These are phyloP conservation scores for Eupeodes luniger DNA, from an alignment of 2,888 invertebrate species.

Conservation along the genomic window DNA sequence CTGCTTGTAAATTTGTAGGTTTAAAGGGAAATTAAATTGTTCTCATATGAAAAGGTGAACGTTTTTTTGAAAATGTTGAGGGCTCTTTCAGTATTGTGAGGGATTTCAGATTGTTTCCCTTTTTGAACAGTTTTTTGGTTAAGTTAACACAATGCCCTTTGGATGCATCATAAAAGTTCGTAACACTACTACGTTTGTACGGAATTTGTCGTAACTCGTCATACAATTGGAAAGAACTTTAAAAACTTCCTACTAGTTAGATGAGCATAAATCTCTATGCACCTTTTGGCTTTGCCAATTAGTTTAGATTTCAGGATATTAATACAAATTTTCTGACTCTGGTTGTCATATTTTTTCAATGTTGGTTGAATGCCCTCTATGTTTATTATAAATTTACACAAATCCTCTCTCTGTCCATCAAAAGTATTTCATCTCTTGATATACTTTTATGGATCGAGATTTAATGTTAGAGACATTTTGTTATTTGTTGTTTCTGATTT, in stretches of 20 bases:
- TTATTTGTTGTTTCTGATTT: not conserved
- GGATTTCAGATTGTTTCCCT: not conserved
- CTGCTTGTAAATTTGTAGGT: constrained; percentile 12
- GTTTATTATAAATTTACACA: not conserved
- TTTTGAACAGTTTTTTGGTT: constrained; percentile 7
- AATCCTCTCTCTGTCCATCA: not conserved
- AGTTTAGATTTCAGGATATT: not conserved
- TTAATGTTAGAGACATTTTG: not conserved
- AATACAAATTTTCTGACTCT: not conserved
- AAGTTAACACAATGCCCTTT: not conserved
- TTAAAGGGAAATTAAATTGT: constrained; percentile 1
- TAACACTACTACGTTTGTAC: not conserved
- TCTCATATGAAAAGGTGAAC: constrained; percentile 13
- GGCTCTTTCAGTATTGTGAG: not conserved
- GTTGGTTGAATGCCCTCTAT: not conserved
- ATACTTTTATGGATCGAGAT: not conserved
- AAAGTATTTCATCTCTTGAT: not conserved
- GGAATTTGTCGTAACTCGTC: not conserved
- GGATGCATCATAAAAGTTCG: not conserved
- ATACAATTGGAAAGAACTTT: not conserved
- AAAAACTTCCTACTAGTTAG: not conserved
- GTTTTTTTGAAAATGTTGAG: constrained; percentile 1
- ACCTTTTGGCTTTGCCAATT: not conserved
- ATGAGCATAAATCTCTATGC: not conserved
- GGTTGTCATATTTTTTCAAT: not conserved